Evolutionary conservation across 2,888 invertebrate genomes (phyloP).

Genomic region (Halictus ligatus): DNA sequence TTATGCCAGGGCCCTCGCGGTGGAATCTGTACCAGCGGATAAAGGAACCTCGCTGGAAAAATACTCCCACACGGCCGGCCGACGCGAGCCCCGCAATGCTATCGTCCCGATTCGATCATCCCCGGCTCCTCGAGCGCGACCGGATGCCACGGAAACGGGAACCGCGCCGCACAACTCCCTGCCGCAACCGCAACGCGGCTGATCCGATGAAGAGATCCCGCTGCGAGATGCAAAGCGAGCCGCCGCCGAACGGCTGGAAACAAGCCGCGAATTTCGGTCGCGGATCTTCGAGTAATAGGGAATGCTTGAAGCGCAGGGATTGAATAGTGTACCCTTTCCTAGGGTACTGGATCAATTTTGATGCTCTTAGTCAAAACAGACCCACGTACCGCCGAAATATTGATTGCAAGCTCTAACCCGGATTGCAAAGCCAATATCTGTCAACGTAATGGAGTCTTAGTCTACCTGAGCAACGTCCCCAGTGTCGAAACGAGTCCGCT

Average conservation of each 20-base stretch:
- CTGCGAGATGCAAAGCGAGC: slow-evolving; percentile 61
- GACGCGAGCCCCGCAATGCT: slow-evolving; percentile 57
- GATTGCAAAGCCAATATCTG: too few species aligned
- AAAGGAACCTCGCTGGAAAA: slow-evolving; percentile 54
- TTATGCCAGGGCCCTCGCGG: slow-evolving; percentile 61
- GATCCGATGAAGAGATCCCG: slow-evolving; percentile 71
- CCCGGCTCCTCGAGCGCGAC: slow-evolving; percentile 29
- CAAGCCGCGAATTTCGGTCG: slow-evolving; percentile 21
- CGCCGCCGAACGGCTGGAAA: slow-evolving; percentile 4
- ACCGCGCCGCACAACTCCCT: not conserved
- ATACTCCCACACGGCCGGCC: slow-evolving; percentile 35
- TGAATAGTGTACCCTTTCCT: not conserved
- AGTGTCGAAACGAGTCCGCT: not conserved
- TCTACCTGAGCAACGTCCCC: too few species aligned
- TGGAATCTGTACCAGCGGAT: slow-evolving; percentile 68
- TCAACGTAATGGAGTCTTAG: too few species aligned
- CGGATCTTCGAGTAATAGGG: not conserved
- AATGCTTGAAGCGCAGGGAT: not conserved
- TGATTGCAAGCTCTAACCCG: too few species aligned
- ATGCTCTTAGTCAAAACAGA: too few species aligned
- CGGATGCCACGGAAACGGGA: not conserved
- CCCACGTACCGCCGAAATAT: too few species aligned
- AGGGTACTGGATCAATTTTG: not conserved
- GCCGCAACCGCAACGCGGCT: slow-evolving; percentile 14
- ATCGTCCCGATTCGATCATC: slow-evolving; percentile 69